phyloP scores from a whole-genome alignment of 1,140 invertebrate genomes.

The Goniozus legneri region DNA sequence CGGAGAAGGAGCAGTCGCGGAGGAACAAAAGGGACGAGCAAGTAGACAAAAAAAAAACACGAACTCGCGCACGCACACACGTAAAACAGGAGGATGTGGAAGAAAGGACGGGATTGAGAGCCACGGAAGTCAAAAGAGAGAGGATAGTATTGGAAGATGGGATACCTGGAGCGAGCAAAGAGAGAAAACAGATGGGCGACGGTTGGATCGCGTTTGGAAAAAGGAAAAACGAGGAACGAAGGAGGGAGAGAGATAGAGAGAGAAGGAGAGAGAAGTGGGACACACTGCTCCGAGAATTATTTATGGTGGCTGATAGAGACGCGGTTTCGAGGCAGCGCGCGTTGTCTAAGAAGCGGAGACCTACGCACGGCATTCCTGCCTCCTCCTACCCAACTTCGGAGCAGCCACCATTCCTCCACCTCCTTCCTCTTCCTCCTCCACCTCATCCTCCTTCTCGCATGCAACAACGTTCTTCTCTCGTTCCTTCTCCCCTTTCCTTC shows the following conservation, averaged over 20 bases:
- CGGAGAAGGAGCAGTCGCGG: no score
- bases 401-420: no score
- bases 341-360: conserved; percentile 50
- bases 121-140: no score
- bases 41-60: no score
- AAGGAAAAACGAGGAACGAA: conserved; percentile 2
- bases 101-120: no score
- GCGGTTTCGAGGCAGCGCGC: conserved; percentile 44
- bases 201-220: conserved; percentile 1
- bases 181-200: conserved; percentile 16
- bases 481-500: conserved; percentile 11
- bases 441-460: conserved; percentile 14
- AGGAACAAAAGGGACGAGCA: no score
- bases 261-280: conserved; percentile 11
- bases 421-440: no score
- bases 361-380: conserved; percentile 48
- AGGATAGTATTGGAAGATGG: no score
- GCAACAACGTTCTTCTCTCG: neutral
- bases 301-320: conserved; percentile 56
- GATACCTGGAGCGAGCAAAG: neutral
- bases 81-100: no score
- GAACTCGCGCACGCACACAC: no score
- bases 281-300: conserved; percentile 48
- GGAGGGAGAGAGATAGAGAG: conserved; percentile 12
- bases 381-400: no score